Percentiles rank a stretch among this genome's conserved stretches.
phyloP scores from a whole-genome alignment of 2,113 vertebrate species.

The Carlito syrichta region DNA sequence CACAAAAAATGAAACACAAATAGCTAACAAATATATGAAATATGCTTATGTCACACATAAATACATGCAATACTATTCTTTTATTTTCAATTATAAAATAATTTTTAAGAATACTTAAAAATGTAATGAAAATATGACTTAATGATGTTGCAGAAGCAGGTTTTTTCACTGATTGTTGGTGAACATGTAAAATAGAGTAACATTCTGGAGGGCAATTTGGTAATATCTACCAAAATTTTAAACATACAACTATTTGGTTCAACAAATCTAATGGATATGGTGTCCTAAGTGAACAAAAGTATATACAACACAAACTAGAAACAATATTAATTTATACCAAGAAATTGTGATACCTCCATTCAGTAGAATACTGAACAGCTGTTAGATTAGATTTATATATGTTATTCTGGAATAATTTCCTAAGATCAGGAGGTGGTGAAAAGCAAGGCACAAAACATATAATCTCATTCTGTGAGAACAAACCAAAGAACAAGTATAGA shows the following conservation, averaged over 20 bases:
- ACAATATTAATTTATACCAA: background rate
- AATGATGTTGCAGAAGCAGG: background rate
- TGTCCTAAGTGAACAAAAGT: background rate
- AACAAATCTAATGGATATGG: background rate
- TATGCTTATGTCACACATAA: background rate
- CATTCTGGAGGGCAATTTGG: background rate
- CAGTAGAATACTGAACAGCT: background rate
- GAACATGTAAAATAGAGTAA: background rate
- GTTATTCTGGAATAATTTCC: background rate
- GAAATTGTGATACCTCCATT: background rate
- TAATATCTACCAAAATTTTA: background rate
- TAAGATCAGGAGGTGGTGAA: background rate
- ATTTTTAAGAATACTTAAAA: background rate
- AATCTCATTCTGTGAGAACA: background rate
- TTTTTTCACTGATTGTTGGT: background rate
- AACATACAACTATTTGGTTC: background rate
- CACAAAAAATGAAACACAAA: background rate
- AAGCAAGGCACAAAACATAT: background rate
- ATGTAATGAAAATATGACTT: background rate
- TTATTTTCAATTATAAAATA: background rate
- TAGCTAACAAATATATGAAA: background rate
- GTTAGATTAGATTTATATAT: background rate
- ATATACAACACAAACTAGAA: background rate
- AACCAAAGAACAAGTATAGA: background rate
- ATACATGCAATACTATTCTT: background rate